Evolutionary conservation across 2,888 invertebrate genomes (phyloP), one percentile per base, ranked within the genome.

Genomic region (Drepanosiphum platanoidis): DNA sequence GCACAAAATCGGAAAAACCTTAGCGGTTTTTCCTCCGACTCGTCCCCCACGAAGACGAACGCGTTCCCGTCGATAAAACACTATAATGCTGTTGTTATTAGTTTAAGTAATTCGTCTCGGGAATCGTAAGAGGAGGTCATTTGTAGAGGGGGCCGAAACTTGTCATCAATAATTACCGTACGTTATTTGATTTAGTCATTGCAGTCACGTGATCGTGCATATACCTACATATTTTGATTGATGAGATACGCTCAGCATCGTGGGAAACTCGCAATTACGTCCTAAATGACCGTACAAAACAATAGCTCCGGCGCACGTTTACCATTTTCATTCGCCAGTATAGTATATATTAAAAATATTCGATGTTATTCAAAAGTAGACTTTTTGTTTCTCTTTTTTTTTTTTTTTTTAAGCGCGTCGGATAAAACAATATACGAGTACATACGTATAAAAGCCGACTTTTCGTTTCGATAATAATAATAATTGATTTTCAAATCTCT

Each of bases 121-220:
- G 30, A 30, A 34, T 79, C n/a, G 8, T n/a, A 52, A 80, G 46
- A 80, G 46, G 64, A 78, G 79, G 80, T 52, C 80, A 34, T 70
- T 70, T 15, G 34, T 32, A 52, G 80, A 80, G 68, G 36, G 70
- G 52, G 22, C 15, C 3, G 18, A 77, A 9, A 77, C 36, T 61
- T 77, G 61, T 61, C 77, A 39, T 77, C 61, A 64, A 61, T 61
- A 61, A 77, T 36, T 34, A n/a, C n/a, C n/a, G n/a, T n/a, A n/a
- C 52, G 27, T 68, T 42, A 52, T 80, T 68, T n/a, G 70, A 70
- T 80, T 80, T 70, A 52, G 34, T 70, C 27, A 70, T 80, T 70
- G 34, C 5, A 39, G 66, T 68, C 66, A 79, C 79, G 79, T 79
- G 46, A 46, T 68, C 8, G 42, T 66, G 61, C 27, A n/a, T 27